These are phyloP conservation scores for Coreoperca whiteheadi DNA, from an alignment of 2,113 vertebrate genomes.

Conservation along the genomic window DNA sequence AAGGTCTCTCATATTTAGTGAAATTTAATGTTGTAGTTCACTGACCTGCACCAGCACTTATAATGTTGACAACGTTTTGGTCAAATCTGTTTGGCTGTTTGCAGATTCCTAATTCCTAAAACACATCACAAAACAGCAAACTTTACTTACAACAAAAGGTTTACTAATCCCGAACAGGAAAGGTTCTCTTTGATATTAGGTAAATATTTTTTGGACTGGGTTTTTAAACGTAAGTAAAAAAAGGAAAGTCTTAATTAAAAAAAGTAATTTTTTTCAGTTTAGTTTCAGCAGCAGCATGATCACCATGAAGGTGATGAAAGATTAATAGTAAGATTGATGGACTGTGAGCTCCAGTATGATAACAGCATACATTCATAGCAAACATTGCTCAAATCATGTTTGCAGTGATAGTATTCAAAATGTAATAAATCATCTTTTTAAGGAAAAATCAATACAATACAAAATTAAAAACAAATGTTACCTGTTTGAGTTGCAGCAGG, in stretches of 20 bases:
- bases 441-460: not conserved
- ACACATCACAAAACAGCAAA: not conserved
- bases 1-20: not conserved
- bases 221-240: no score
- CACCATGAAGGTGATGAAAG: not conserved
- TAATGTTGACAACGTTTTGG: not conserved
- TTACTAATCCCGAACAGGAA: not conserved
- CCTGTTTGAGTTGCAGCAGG: conserved; percentile 21
- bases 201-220: no score
- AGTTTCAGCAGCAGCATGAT: not conserved
- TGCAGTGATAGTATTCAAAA: not conserved
- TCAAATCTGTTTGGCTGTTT: not conserved
- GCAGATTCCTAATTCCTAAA: not conserved
- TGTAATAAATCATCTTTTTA: not conserved
- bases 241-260: no score
- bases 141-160: not conserved
- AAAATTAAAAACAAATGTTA: not conserved
- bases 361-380: not conserved
- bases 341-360: not conserved
- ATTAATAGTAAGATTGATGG: not conserved
- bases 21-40: not conserved
- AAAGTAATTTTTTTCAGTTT: not conserved
- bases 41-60: not conserved
- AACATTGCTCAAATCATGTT: not conserved
- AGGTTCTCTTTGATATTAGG: not conserved